Conservation (phyloP, 2,113 vertebrate species). For the Corythaeola cristata region DNA sequence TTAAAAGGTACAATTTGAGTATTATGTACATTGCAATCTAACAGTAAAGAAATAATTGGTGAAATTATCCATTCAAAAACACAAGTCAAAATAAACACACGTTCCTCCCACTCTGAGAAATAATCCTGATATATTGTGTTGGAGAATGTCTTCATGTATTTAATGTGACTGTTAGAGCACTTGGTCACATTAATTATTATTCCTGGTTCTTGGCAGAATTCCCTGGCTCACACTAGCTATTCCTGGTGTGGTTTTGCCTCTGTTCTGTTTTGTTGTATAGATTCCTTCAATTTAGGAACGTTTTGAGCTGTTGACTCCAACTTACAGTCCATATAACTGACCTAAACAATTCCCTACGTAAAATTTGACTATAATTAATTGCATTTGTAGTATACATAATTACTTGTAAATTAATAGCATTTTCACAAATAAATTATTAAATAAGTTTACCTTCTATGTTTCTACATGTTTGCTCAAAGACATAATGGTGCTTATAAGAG, state of each 20-base stretch:
- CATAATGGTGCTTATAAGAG: not conserved
- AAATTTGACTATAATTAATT: not conserved
- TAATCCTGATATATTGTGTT: not conserved
- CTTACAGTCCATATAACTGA: not conserved
- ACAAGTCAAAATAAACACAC: not conserved
- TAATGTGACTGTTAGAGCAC: not conserved
- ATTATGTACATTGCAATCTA: not conserved
- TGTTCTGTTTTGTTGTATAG: not conserved
- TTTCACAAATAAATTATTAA: not conserved
- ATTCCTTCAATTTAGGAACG: not conserved
- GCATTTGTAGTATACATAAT: not conserved
- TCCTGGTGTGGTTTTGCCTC: not conserved
- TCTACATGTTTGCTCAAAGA: not conserved
- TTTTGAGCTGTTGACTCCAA: not conserved
- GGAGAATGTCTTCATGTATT: not conserved
- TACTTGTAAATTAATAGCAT: not conserved
- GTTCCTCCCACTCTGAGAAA: not conserved
- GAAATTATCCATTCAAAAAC: not conserved
- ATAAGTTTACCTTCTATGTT: not conserved
- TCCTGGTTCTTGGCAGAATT: not conserved
- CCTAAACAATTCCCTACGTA: not conserved
- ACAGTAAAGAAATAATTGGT: not conserved
- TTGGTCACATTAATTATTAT: not conserved
- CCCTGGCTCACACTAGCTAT: not conserved
- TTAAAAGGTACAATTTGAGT: not conserved